Base-by-base conservation (phyloP, 2,113 vertebrate species). In the Sisor rabdophorus region DNA sequence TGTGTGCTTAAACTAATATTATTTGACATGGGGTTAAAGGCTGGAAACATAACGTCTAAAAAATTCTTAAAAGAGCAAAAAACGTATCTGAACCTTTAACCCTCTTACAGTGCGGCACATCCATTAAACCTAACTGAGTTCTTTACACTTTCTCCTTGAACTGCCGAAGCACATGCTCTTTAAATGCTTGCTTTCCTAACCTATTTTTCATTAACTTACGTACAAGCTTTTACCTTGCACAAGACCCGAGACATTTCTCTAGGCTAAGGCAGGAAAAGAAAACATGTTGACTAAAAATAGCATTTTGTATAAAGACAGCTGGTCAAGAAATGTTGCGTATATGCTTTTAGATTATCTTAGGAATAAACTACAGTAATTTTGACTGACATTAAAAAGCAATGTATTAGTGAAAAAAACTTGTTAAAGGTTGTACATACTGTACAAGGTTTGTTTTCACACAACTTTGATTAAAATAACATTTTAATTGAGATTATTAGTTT, bases 81-180 rank as follows among this genome's bases (percentile, higher is more conserved):
- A 52, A 10, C 2, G 24, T 7, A 52, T 69, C 17, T 30, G 47
- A 69, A 47, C 44, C 17, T 12, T n/a, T n/a, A 28, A 54, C 53
- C 20, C n/a, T 24, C 3, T n/a, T 10, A 6, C 44, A 58, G 71
- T 59, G 48, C 55, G 44, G 36, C n/a, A 48, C 71, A 26, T 59
- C 54, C 32, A 55, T 72, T 59, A 73, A 28, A 24, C 1, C 36
- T 59, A 19, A 48, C 22, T 16, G 26, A 10, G 65, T 28, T 28
- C 16, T 44, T 19, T 24, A 59, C n/a, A 44, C 58, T 36, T 72
- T 58, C 70, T 73, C 54, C 53, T 32, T 24, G n/a, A 73, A 59
- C 54, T 69, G 65, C 16, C 17, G 30, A 26, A 3, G 65, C 40
- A 36, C 7, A 48, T 28, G 15, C 24, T 50, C 65, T 69, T 10